These are phyloP conservation scores for Drosophila subpulchrella DNA, from an alignment of 1,140 invertebrate genomes.

Conservation along the genomic window DNA sequence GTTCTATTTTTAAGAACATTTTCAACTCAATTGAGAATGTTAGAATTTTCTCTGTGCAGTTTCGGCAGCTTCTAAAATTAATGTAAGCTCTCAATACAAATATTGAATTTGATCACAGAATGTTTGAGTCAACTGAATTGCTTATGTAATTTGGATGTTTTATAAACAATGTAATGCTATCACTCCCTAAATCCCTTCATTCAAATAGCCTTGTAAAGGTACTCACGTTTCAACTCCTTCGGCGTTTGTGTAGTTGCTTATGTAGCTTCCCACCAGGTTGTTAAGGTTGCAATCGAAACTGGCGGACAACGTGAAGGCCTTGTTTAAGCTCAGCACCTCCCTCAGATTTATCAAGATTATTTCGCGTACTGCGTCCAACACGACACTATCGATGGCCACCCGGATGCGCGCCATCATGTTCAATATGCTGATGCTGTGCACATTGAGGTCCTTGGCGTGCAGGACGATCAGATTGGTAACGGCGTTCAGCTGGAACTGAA, in stretches of 20 bases:
- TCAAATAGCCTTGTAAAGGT: background rate
- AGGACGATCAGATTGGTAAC: conserved; percentile 87
- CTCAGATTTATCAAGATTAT: conserved; percentile 67
- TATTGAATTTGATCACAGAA: no score
- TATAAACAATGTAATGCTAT: no score
- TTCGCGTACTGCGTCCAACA: conserved; percentile 45
- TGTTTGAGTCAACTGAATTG: no score
- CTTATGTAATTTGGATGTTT: no score
- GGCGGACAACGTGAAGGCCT: conserved; percentile 70
- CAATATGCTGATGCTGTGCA: conserved; percentile 68
- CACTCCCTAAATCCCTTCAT: background rate
- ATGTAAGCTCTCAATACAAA: no score
- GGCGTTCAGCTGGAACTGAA: conserved; percentile 87
- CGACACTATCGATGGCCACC: conserved; percentile 57
- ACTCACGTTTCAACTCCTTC: conserved; percentile 59
- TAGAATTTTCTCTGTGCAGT: no score
- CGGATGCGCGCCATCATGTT: conserved; percentile 81
- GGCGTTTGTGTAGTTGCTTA: conserved; percentile 56
- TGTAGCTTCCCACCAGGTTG: conserved; percentile 59
- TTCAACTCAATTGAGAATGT: no score
- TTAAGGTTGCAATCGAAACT: conserved; percentile 57
- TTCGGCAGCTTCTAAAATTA: no score
- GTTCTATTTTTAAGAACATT: no score
- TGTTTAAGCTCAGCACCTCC: conserved; percentile 50
- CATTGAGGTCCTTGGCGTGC: conserved; percentile 87